Percentiles rank a stretch among this genome's conserved stretches.
These are phyloP conservation scores for Clanis bilineata DNA, from an alignment of 2,888 invertebrate species.

Conservation along the genomic window DNA sequence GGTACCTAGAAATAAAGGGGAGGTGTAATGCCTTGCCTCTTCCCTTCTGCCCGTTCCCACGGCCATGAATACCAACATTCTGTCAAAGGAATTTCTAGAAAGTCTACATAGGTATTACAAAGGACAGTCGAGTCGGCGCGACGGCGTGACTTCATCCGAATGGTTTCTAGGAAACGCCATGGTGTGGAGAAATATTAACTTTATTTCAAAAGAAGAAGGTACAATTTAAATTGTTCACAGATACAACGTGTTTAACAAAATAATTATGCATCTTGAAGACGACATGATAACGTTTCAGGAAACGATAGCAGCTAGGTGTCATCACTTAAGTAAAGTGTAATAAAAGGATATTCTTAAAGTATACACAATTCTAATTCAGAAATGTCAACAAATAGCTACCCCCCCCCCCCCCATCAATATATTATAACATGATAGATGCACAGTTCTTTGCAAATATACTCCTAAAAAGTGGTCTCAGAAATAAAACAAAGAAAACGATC, in stretches of 20 bases:
- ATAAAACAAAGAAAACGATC: too few species aligned
- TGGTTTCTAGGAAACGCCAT: neutral
- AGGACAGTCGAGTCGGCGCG: too few species aligned
- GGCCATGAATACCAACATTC: neutral
- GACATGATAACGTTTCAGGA: constrained; percentile 9
- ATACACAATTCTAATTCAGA: too few species aligned
- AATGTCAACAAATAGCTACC: too few species aligned
- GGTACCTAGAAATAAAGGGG: too few species aligned
- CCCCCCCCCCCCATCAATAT: too few species aligned
- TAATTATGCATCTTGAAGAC: constrained; percentile 11
- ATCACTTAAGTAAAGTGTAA: neutral
- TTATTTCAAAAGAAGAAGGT: neutral
- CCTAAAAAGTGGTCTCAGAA: too few species aligned
- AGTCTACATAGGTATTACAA: neutral
- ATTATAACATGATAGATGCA: too few species aligned
- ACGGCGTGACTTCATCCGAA: neutral
- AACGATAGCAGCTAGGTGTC: neutral
- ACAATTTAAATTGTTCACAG: neutral
- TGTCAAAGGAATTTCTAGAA: neutral
- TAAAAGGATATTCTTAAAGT: neutral
- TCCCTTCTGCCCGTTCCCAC: neutral
- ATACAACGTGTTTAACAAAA: neutral
- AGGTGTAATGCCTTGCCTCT: neutral
- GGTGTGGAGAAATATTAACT: neutral
- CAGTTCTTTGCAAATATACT: too few species aligned